Evolutionary conservation across 2,797 vertebrate genomes (phyloP).

Genomic region (Danio aesculapii): DNA sequence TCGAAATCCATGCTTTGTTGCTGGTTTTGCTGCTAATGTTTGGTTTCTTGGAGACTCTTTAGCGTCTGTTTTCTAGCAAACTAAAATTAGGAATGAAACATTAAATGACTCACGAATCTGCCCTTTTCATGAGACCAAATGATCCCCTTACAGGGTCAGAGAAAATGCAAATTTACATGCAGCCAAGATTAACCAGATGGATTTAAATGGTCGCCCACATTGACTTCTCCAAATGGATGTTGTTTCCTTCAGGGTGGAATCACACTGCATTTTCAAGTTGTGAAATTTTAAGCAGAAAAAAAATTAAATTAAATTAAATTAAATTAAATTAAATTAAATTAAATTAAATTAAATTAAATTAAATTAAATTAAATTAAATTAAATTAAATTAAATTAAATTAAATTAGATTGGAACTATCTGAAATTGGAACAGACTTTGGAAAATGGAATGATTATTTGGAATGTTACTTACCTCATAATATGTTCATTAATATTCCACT

Average conservation of each 20-base stretch:
- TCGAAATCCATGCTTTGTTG: neutral
- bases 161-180: neutral
- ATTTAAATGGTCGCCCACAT: neutral
- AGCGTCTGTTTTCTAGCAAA: neutral
- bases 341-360: no score
- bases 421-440: neutral
- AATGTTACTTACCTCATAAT: neutral
- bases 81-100: conserved; percentile 1
- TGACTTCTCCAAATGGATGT: neutral
- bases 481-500: no score
- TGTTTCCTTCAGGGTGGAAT: neutral
- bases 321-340: no score
- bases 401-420: no score
- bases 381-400: no score
- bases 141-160: neutral
- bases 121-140: neutral
- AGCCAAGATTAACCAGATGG: neutral
- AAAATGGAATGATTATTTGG: neutral
- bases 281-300: neutral
- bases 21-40: conserved; percentile 16
- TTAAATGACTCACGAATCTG: neutral
- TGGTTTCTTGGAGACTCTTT: neutral
- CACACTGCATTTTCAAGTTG: conserved; percentile 12
- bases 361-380: no score
- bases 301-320: neutral